phyloP scores from a whole-genome alignment of 2,797 vertebrate genomes.

The Gallinago solitaria region DNA sequence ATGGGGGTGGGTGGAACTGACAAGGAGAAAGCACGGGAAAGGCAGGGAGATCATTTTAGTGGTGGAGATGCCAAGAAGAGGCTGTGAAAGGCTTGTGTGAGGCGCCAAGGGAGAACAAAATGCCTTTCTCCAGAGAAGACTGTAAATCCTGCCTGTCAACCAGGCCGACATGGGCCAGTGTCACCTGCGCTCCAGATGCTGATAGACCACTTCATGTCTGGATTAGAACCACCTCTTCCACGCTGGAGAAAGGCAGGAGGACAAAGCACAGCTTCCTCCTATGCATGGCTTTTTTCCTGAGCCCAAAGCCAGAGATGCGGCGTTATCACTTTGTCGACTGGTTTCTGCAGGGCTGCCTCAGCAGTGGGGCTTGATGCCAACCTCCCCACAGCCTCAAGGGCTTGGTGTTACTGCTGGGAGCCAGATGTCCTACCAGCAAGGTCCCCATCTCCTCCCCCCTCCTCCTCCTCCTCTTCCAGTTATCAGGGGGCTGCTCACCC shows the following conservation, averaged over 20 bases:
- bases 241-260: too few relatives aligned
- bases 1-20: accelerated
- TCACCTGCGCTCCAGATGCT: background rate
- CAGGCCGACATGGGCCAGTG: accelerated
- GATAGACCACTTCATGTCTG: background rate
- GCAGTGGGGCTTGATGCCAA: background rate
- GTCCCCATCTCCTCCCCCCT: background rate
- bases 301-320: background rate
- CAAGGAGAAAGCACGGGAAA: accelerated
- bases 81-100: background rate
- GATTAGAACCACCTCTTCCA: accelerated
- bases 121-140: too few relatives aligned
- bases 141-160: too few relatives aligned
- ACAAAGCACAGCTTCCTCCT: too few relatives aligned
- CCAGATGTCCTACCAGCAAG: too few relatives aligned
- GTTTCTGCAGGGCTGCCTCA: too few relatives aligned
- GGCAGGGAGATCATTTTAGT: accelerated
- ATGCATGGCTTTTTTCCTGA: accelerated
- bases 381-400: too few relatives aligned
- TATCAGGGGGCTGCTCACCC: background rate
- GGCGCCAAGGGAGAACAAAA: background rate
- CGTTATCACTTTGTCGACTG: accelerated
- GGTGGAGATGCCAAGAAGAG: background rate
- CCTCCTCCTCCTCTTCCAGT: background rate
- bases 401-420: background rate